Conservation (phyloP, 37 sponge, comb jelly and placozoan genomes). For the Dysidea cf. avara region DNA sequence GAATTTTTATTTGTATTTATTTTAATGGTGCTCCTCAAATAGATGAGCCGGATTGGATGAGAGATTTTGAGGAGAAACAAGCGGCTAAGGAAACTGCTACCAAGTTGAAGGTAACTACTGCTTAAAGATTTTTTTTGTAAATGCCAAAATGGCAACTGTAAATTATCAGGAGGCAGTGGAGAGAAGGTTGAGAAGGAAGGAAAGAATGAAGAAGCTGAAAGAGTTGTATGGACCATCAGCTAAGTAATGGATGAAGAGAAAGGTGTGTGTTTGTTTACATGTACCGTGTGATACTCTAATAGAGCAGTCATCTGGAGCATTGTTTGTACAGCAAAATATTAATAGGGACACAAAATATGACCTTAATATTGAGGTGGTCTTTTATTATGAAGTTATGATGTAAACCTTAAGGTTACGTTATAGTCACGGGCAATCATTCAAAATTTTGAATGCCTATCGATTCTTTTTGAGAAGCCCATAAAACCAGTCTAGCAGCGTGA, state of each 20-base stretch:
- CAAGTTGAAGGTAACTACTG: conserved; percentile 45
- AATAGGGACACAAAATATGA: too few species aligned
- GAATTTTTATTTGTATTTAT: neutral
- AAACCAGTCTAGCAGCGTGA: too few species aligned
- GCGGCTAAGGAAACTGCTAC: conserved; percentile 49
- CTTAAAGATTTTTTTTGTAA: neutral
- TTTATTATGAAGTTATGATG: too few species aligned
- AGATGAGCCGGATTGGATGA: conserved; percentile 73
- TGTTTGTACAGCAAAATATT: too few species aligned
- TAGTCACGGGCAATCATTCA: too few species aligned
- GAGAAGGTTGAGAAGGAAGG: conserved; percentile 34
- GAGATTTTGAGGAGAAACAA: conserved; percentile 49
- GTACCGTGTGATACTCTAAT: neutral
- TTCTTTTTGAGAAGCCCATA: too few species aligned
- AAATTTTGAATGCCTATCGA: too few species aligned
- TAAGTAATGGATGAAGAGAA: conserved; percentile 24
- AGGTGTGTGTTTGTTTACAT: neutral
- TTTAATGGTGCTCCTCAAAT: too few species aligned
- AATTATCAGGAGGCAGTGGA: conserved; percentile 37
- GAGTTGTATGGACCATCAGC: conserved; percentile 16
- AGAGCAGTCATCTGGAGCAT: neutral
- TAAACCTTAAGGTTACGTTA: too few species aligned
- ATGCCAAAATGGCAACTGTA: neutral
- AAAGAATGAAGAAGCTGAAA: conserved; percentile 46
- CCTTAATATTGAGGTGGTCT: too few species aligned